A percentile compares a stretch with the other conserved stretches of the same genome.
phyloP scores from a whole-genome alignment of 2,797 vertebrate species.

The Smutsia temminckii region DNA sequence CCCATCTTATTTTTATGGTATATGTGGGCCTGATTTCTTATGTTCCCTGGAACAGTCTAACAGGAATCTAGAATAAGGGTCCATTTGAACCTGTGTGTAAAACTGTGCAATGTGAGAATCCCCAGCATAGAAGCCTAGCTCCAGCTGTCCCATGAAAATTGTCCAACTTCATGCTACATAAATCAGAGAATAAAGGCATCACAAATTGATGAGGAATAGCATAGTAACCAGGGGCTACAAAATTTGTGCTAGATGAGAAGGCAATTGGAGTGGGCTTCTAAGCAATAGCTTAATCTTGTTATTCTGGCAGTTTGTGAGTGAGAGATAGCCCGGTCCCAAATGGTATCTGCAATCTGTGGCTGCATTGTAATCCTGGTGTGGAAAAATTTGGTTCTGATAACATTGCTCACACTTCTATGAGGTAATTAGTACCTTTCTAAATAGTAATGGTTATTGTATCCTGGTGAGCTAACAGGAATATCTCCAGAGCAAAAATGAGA shows the following conservation, averaged over 20 bases:
- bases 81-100: background rate
- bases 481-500: conserved; percentile 2
- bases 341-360: background rate
- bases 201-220: background rate
- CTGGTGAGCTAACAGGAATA: background rate
- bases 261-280: background rate
- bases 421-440: conserved; percentile 32
- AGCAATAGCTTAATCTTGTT: background rate
- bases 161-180: conserved; percentile 16
- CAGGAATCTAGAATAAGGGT: background rate
- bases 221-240: background rate
- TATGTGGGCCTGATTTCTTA: background rate
- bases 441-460: background rate
- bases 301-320: background rate
- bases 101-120: background rate
- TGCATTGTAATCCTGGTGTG: background rate
- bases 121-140: background rate
- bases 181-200: conserved; percentile 9
- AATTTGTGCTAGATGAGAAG: conserved; percentile 20
- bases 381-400: conserved; percentile 20
- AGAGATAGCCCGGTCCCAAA: background rate
- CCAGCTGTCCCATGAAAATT: background rate
- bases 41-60: background rate
- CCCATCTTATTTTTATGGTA: background rate
- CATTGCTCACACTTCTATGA: background rate